phyloP scores from a whole-genome alignment of 2,113 vertebrate genomes.

The Phyllopteryx taeniolatus region DNA sequence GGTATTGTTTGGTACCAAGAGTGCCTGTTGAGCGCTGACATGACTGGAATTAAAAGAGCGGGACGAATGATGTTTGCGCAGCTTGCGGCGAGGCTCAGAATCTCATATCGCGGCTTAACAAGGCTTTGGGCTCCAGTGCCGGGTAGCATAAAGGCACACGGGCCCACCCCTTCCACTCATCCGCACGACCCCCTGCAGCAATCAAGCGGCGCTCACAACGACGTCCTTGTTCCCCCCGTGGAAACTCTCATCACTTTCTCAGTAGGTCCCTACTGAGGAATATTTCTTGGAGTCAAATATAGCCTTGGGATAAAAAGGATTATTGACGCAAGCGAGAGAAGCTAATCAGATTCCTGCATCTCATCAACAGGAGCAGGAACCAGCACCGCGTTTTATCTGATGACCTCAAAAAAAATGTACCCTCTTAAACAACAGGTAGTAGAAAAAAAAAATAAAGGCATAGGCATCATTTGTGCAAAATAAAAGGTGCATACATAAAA shows the following conservation, averaged over 20 bases:
- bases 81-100: slow-evolving; percentile 53
- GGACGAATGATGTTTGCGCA: slow-evolving; percentile 68
- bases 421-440: slow-evolving; percentile 15
- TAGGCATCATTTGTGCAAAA: slow-evolving; percentile 29
- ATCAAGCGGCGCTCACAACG: slow-evolving; percentile 30
- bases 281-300: slow-evolving; percentile 32
- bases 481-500: not conserved
- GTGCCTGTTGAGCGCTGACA: slow-evolving; percentile 55
- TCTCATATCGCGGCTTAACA: slow-evolving; percentile 55
- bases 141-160: slow-evolving; percentile 41
- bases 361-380: slow-evolving; percentile 18
- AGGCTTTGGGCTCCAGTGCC: slow-evolving; percentile 43
- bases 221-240: slow-evolving; percentile 28
- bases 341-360: slow-evolving; percentile 8
- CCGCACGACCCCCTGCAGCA: slow-evolving; percentile 42
- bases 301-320: slow-evolving; percentile 40
- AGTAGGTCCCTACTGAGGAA: slow-evolving; percentile 31
- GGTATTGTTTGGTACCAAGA: slow-evolving; percentile 31
- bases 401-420: slow-evolving; percentile 34
- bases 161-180: slow-evolving; percentile 9
- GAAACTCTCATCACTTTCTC: slow-evolving; percentile 62
- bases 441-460: slow-evolving; percentile 14
- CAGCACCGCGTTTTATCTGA: slow-evolving; percentile 22
- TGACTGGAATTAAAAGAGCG: slow-evolving; percentile 53
- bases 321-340: slow-evolving; percentile 20